phyloP scores from a whole-genome alignment of 1,140 invertebrate species.

The Centruroides sculpturatus region DNA sequence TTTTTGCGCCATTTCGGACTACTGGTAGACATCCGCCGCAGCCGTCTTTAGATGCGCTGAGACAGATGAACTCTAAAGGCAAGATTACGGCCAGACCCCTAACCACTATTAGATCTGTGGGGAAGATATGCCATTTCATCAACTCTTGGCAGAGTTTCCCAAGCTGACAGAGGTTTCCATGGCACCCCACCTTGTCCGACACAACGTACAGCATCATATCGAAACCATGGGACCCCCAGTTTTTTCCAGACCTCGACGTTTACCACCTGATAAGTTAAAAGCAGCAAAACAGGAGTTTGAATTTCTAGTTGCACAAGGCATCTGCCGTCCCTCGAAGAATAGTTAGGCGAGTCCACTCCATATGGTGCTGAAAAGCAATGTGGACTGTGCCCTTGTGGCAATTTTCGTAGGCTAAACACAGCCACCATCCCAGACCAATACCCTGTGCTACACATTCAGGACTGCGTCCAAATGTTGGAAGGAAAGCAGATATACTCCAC shows the following conservation, averaged over 20 bases:
- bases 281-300: background rate
- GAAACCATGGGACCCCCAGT: background rate
- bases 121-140: no score
- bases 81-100: no score
- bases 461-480: background rate
- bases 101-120: no score
- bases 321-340: constrained; percentile 24
- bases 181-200: background rate
- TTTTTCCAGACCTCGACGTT: background rate
- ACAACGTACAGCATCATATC: background rate
- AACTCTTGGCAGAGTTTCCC: no score
- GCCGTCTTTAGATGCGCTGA: no score
- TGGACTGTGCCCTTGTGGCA: constrained; percentile 27
- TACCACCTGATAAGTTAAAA: background rate
- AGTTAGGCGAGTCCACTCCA: constrained; percentile 32
- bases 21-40: background rate
- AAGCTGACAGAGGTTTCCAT: no score
- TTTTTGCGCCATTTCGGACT: background rate
- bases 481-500: no score
- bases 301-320: constrained; percentile 15
- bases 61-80: no score
- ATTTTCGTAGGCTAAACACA: constrained; percentile 32
- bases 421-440: constrained; percentile 29
- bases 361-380: constrained; percentile 30
- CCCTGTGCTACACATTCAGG: constrained; percentile 23